Evolutionary conservation across 2,113 vertebrate genomes (phyloP), one percentile per base, ranked within the genome.

Genomic region (Bagarius yarrelli): DNA sequence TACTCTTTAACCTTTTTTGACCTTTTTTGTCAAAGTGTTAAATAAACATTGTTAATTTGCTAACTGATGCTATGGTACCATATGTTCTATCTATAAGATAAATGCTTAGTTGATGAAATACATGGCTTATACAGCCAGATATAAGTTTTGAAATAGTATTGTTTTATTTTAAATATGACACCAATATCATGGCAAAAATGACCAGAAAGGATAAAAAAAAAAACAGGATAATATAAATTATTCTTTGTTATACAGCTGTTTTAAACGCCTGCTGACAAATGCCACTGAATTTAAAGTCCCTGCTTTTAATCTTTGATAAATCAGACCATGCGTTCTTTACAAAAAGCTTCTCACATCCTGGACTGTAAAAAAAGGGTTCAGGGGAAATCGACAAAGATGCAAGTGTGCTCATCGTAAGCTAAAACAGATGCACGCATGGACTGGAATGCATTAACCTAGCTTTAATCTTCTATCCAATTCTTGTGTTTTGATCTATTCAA

Each of bases 401-500:
- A 30, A 76, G 82, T 60, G 77, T 79, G 57, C 50, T 56, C 53
- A 67, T 66, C 57, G 27, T 86, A 86, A 91, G 78, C 83, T 73
- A 81, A 88, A 90, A 86, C 90, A 92, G 83, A 90, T 88, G 89
- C 87, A 76, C 70, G 74, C 66, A 27, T 6, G 61, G 67, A 74
- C 84, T 91, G 90, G 88, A 87, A 91, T 83, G 67, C 85, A 90
- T 91, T 89, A 90, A 18, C 30, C 13, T 36, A 34, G 66, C 83
- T 87, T 86, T 70, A 87, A 88, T 88, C 61, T 60, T 84, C 73
- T 70, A 90, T 88, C 81, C 76, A 40, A 40, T 25, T 83, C 76
- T 2, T 40, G 44, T 40, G 69, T 5, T 47, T 59, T 80, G 78
- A 34, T 19, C 55, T 60, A 60, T 66, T 47, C 36, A n/a, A 18